Conservation (phyloP, 2,888 invertebrate species). For the Lasioglossum calceatum region DNA sequence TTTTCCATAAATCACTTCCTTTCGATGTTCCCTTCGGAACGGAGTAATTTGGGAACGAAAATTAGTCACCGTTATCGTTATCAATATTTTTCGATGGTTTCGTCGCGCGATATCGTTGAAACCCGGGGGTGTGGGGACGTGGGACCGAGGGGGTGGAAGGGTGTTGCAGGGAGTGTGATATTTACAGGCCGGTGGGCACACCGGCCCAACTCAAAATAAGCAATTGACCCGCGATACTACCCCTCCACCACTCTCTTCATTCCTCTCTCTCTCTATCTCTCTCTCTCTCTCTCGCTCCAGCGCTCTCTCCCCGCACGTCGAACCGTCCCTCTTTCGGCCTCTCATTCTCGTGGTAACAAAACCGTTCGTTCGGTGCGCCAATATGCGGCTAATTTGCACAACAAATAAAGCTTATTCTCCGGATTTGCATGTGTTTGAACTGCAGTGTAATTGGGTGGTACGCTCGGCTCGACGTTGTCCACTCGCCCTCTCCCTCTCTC, state of each 20-base stretch:
- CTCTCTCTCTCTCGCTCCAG: neutral
- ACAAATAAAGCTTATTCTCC: conserved; percentile 84
- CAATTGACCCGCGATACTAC: conserved; percentile 79
- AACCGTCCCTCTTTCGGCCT: conserved; percentile 55
- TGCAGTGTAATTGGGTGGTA: conserved; percentile 84
- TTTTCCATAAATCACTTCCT: conserved; percentile 66
- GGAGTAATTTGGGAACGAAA: conserved; percentile 69
- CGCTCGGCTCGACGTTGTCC: conserved; percentile 76
- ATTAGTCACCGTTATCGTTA: conserved; percentile 74
- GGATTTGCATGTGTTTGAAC: conserved; percentile 85
- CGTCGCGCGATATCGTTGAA: conserved; percentile 58
- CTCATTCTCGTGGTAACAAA: conserved; percentile 78
- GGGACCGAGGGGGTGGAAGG: conserved; percentile 8
- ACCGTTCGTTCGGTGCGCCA: conserved; percentile 82
- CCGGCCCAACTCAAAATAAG: conserved; percentile 80
- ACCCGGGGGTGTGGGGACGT: conserved; percentile 22
- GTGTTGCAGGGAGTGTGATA: conserved; percentile 68
- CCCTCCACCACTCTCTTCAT: conserved; percentile 18
- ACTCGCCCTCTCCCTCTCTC: conserved; percentile 69
- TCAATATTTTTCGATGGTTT: conserved; percentile 73
- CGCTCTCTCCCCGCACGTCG: conserved; percentile 27
- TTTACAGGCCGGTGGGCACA: conserved; percentile 74
- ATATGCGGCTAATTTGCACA: conserved; percentile 84
- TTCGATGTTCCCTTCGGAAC: conserved; percentile 64
- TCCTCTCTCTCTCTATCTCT: neutral